A percentile compares a stretch with the other conserved stretches of the same genome.
phyloP scores from a whole-genome alignment of 2,888 invertebrate genomes.

The Schizotus pectinicornis region DNA sequence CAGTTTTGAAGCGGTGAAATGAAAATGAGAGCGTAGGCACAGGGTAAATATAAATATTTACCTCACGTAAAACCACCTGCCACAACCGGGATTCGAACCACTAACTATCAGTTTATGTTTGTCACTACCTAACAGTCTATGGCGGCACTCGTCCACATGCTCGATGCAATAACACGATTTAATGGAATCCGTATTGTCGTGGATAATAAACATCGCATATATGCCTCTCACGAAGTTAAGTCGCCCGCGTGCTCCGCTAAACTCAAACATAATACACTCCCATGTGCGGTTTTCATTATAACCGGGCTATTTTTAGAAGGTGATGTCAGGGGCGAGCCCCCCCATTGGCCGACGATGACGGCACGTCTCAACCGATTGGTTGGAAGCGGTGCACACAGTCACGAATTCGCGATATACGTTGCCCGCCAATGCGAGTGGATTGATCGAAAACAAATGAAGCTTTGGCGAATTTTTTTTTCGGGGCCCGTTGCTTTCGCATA shows the following conservation, averaged over 20 bases:
- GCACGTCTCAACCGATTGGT: slow-evolving; percentile 47
- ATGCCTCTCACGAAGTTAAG: slow-evolving; percentile 44
- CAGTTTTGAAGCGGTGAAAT: slow-evolving; percentile 19
- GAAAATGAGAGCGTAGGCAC: slow-evolving; percentile 23
- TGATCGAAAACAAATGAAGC: slow-evolving; percentile 47
- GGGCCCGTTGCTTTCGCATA: slow-evolving; percentile 18
- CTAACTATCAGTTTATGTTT: slow-evolving; percentile 40
- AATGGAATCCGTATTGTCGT: slow-evolving; percentile 46
- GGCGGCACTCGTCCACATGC: slow-evolving; percentile 48
- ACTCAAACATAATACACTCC: slow-evolving; percentile 55
- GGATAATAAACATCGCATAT: slow-evolving; percentile 55
- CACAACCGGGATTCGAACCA: slow-evolving; percentile 50
- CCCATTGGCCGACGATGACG: slow-evolving; percentile 51
- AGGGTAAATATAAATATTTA: slow-evolving; percentile 51
- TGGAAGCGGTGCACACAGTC: slow-evolving; percentile 41
- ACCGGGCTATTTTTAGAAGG: slow-evolving; percentile 54
- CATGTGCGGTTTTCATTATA: slow-evolving; percentile 52
- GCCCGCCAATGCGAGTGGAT: slow-evolving; percentile 47
- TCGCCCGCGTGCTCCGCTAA: slow-evolving; percentile 53
- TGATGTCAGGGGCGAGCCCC: slow-evolving; percentile 49
- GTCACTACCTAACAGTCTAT: slow-evolving; percentile 47
- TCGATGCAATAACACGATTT: slow-evolving; percentile 46
- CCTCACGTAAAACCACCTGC: slow-evolving; percentile 56
- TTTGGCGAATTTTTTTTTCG: slow-evolving; percentile 32
- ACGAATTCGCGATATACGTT: slow-evolving; percentile 46